Evolutionary conservation across 2,113 vertebrate genomes (phyloP).

Genomic region (Phalacrocorax pelagicus): DNA sequence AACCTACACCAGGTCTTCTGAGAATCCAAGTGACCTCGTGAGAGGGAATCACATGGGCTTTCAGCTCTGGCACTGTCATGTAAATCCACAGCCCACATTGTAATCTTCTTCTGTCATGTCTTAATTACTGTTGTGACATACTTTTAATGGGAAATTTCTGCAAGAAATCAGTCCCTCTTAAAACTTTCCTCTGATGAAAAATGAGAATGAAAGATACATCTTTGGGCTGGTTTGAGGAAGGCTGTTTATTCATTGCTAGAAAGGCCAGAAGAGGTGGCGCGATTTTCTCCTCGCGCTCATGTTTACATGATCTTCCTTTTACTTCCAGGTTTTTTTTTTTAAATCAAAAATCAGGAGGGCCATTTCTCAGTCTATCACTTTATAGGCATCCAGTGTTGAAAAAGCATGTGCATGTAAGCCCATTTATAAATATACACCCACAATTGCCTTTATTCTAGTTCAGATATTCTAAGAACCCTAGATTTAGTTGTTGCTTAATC

Average conservation of each 20-base stretch:
- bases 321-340: background rate
- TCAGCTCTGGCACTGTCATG: fast-evolving
- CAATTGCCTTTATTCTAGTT: background rate
- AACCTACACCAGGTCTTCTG: background rate
- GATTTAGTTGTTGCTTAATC: background rate
- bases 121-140: background rate
- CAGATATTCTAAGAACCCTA: background rate
- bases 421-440: background rate
- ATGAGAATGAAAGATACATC: background rate
- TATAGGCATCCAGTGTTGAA: background rate
- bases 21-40: background rate
- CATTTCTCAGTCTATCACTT: background rate
- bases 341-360: background rate
- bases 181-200: background rate
- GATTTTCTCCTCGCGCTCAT: background rate
- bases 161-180: background rate
- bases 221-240: background rate
- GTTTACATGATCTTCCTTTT: background rate
- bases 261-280: background rate
- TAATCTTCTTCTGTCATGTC: background rate
- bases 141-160: background rate
- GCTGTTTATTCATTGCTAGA: background rate
- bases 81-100: background rate
- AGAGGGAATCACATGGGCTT: background rate
- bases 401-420: background rate